Evolutionary conservation across 2,797 vertebrate genomes (phyloP), one percentile per base, ranked within the genome.

Genomic region (Tympanoctomys barrerae): DNA sequence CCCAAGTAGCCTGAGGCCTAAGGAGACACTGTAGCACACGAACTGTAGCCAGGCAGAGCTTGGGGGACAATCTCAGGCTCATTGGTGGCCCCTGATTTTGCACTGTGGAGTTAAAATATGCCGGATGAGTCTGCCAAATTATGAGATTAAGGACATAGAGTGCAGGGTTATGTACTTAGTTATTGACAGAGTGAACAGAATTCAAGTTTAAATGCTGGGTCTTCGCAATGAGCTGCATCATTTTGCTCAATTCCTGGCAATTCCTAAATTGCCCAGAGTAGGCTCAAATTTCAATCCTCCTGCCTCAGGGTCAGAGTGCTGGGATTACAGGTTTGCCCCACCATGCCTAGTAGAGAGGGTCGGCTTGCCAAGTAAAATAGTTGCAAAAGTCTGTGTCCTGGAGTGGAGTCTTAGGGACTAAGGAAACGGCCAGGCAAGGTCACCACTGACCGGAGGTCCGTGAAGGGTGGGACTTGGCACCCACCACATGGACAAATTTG

Each of bases 61-160:
- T 11, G 5, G 0, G 19, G 24, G 42, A 49, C 5, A 7, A 61
- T 33, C 4, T 14, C n/a, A 31, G 1, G 5, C 42, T 28, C 54
- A 21, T 62, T 2, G 0, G 22, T 11, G 7, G 28, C 54, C 7
- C 39, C 14, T 21, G 28, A 2, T 66, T 24, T 12, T 36, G n/a
- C n/a, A 10, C n/a, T 21, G n/a, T 36, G 68, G 3, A 21, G n/a
- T 70, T 36, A 70, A 70, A 36, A 36, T 33, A 36, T 19, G 39
- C 18, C 13, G 14, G 64, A 68, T 12, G 28, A 68, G 64, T 42
- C 62, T 24, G 18, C 39, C 54, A 21, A 52, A 7, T 12, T 18
- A 0, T 3, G 9, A 2, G 33, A 19, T 52, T 52, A 33, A 79
- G 16, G 13, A 16, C 49, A 31, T 1, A 78, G 46, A 61, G 22